phyloP scores from a whole-genome alignment of 2,888 invertebrate genomes.

The Trichopria drosophilae region DNA sequence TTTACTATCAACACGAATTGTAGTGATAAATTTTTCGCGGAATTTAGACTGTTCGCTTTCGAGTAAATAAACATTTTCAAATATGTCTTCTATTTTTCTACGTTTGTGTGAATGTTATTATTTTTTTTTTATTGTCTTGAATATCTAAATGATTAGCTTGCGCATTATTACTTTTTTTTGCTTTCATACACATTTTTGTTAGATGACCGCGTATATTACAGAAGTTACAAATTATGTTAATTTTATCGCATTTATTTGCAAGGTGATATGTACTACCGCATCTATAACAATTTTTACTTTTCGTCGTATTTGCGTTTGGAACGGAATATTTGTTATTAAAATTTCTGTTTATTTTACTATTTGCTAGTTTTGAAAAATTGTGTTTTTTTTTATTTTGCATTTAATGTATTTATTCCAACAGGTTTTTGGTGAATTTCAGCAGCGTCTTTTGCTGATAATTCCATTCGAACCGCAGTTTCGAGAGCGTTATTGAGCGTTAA shows the following conservation, averaged over 20 bases:
- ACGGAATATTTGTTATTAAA: neutral
- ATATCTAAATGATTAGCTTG: neutral
- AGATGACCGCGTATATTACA: constrained; percentile 7
- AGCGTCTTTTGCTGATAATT: constrained; percentile 37
- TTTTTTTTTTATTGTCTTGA: too few relatives aligned
- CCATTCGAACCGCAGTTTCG: constrained; percentile 39
- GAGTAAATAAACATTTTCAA: too few relatives aligned
- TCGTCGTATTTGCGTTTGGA: neutral
- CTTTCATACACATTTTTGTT: constrained; percentile 7
- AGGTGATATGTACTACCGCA: neutral
- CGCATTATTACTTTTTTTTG: neutral
- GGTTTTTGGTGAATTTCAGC: constrained; percentile 32
- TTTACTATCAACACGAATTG: neutral
- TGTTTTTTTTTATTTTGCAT: too few relatives aligned
- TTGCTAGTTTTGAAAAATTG: too few relatives aligned
- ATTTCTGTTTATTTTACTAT: too few relatives aligned
- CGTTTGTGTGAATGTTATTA: too few relatives aligned
- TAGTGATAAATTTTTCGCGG: neutral
- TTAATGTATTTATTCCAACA: too few relatives aligned
- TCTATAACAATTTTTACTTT: neutral
- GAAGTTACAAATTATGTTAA: neutral
- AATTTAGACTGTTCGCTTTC: too few relatives aligned
- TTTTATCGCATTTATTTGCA: constrained; percentile 1
- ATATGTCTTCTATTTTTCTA: too few relatives aligned
- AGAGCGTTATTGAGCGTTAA: constrained; percentile 36